A percentile compares a stretch with the other conserved stretches of the same genome.
Conservation (phyloP, 2,888 invertebrate species). For the Drosophila austrosaltans region DNA sequence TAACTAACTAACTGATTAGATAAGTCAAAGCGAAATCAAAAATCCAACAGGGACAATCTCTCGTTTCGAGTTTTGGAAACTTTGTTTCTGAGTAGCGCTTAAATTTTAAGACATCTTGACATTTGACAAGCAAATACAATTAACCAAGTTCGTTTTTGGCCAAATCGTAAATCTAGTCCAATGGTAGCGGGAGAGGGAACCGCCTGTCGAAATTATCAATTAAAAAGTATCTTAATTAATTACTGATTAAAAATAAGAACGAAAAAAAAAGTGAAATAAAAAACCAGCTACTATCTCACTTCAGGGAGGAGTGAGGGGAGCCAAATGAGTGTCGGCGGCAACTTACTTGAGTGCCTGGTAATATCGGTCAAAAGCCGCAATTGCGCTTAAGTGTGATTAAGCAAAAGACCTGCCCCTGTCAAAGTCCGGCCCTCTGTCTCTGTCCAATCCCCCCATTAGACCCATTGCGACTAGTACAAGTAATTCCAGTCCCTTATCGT, state of each 20-base stretch:
- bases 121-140: slow-evolving; percentile 75
- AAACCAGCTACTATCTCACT: slow-evolving; percentile 41
- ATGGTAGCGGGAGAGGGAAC: neutral
- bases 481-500: slow-evolving; percentile 59
- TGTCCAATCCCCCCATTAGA: neutral
- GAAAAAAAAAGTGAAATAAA: slow-evolving; percentile 19
- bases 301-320: slow-evolving; percentile 19
- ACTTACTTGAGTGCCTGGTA: slow-evolving; percentile 47
- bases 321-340: slow-evolving; percentile 50
- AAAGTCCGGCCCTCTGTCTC: neutral
- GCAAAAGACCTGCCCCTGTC: slow-evolving; percentile 26
- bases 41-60: slow-evolving; percentile 12
- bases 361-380: slow-evolving; percentile 78
- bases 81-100: slow-evolving; percentile 22
- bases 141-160: slow-evolving; percentile 59
- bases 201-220: slow-evolving; percentile 63
- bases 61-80: neutral
- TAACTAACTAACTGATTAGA: slow-evolving; percentile 43
- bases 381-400: slow-evolving; percentile 71
- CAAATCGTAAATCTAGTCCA: slow-evolving; percentile 47
- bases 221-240: slow-evolving; percentile 75
- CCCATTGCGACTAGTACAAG: slow-evolving; percentile 35
- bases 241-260: slow-evolving; percentile 58
- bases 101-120: slow-evolving; percentile 48
- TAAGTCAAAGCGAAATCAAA: slow-evolving; percentile 22